Percentiles rank a stretch among this genome's conserved stretches.
phyloP scores from a whole-genome alignment of 2,797 vertebrate species.

The Mormyrus hasselquistii region DNA sequence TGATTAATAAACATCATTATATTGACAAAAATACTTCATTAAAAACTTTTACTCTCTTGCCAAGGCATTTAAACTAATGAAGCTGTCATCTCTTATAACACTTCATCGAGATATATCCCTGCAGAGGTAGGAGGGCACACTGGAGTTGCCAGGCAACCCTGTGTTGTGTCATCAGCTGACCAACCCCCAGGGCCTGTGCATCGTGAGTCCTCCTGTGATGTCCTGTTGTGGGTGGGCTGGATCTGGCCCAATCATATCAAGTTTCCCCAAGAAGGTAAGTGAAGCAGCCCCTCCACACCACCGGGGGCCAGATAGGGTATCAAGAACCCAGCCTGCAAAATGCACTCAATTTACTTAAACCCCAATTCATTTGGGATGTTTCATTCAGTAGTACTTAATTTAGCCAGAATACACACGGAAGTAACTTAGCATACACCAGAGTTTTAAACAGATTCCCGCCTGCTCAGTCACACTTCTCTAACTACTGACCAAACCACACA shows the following conservation, averaged over 20 bases:
- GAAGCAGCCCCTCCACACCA: background rate
- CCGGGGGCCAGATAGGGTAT: background rate
- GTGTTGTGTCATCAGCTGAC: background rate
- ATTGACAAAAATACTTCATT: background rate
- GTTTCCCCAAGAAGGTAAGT: background rate
- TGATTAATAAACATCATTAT: background rate
- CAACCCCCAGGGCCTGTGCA: background rate
- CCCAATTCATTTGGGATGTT: background rate
- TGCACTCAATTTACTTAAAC: background rate
- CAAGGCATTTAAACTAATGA: background rate
- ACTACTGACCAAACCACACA: background rate
- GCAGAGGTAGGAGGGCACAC: background rate
- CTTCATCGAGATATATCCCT: background rate
- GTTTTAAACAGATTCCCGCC: background rate
- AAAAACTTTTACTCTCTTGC: background rate
- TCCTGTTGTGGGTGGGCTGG: background rate
- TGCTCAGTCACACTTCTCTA: background rate
- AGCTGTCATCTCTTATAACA: background rate
- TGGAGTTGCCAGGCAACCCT: slow-evolving; percentile 8
- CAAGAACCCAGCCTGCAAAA: background rate
- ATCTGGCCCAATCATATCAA: background rate
- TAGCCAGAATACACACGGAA: background rate
- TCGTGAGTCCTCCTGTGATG: background rate
- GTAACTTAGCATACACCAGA: background rate
- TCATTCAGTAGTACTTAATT: background rate